Conservation (phyloP, 2,888 invertebrate species). For the Drosophila mulleri region DNA sequence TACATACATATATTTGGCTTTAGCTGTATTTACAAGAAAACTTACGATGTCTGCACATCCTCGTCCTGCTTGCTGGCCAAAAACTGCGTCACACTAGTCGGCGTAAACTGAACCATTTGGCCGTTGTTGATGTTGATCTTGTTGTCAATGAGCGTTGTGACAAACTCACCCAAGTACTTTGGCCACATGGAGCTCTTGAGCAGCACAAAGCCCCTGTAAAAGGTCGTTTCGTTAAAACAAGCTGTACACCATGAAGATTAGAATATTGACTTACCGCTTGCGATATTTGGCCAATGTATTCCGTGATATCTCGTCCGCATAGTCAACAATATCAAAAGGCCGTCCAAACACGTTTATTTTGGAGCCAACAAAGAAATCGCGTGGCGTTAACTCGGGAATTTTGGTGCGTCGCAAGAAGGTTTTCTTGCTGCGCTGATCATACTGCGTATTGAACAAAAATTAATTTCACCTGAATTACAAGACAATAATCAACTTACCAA, state of each 20-base stretch:
- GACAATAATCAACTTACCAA: constrained; percentile 87
- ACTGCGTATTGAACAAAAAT: constrained; percentile 83
- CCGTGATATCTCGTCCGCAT: constrained; percentile 89
- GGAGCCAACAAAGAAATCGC: constrained; percentile 91
- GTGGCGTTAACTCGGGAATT: constrained; percentile 88
- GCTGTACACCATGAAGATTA: neutral
- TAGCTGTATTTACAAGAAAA: constrained; percentile 40
- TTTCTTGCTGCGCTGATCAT: constrained; percentile 88
- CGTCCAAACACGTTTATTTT: constrained; percentile 90
- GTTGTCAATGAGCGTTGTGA: constrained; percentile 88
- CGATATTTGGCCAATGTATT: constrained; percentile 86
- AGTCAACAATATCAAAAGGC: constrained; percentile 90
- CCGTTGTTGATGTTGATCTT: constrained; percentile 89
- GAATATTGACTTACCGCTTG: constrained; percentile 87
- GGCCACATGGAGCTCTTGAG: constrained; percentile 90
- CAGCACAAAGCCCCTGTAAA: constrained; percentile 89
- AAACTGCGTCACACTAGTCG: constrained; percentile 89
- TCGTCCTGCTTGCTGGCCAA: constrained; percentile 86
- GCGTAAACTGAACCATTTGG: constrained; percentile 89
- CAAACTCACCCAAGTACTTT: constrained; percentile 90
- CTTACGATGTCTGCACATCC: constrained; percentile 88
- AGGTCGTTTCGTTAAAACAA: neutral
- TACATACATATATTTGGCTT: neutral
- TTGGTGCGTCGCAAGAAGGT: constrained; percentile 88
- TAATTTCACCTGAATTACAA: neutral